Evolutionary conservation across 2,888 invertebrate genomes (phyloP), one percentile per base, ranked within the genome.

Genomic region (Polymixis flavicincta): DNA sequence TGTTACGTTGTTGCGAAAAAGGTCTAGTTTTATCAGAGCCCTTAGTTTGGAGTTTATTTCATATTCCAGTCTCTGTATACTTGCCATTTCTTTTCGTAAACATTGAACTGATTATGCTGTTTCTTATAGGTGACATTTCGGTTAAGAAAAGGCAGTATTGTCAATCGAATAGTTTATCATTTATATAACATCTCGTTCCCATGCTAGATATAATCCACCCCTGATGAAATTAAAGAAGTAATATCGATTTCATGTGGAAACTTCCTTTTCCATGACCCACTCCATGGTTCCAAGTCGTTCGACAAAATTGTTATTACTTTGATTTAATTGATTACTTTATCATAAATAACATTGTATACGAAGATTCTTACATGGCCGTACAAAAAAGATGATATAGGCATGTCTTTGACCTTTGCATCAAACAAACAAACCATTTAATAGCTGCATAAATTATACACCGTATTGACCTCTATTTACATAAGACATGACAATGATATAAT

Each of bases 341-440:
- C n/a, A 55, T 52, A 32, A 70, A 59, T 57, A n/a, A 74, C 22
- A 45, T 54, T 57, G 22, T 68, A 52, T 28, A 55, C 7, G 55
- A 55, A 7, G 25, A 42, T 59, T 83, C 9, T 45, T 55, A 63
- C 54, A 66, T 55, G 45, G 2, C 57, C 50, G 13, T 70, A 68
- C 48, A 77, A 78, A 75, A 70, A 85, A 59, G 82, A 74, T 63
- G 67, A 54, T 55, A 60, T 68, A n/a, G 55, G 48, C 72, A 69
- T 52, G 68, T 71, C 66, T 82, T 80, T 87, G 85, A 83, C 83
- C 83, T 87, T 87, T 83, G 60, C n/a, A 71, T 32, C 71, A 68
- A 71, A 75, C 66, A 76, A 80, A 82, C 76, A 84, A 78, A 76
- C 76, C 61, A 67, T 77, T 83, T 84, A 73, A 80, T 67, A 76